Base-by-base conservation (phyloP, 1,140 invertebrate species). In the Elysia chlorotica region DNA sequence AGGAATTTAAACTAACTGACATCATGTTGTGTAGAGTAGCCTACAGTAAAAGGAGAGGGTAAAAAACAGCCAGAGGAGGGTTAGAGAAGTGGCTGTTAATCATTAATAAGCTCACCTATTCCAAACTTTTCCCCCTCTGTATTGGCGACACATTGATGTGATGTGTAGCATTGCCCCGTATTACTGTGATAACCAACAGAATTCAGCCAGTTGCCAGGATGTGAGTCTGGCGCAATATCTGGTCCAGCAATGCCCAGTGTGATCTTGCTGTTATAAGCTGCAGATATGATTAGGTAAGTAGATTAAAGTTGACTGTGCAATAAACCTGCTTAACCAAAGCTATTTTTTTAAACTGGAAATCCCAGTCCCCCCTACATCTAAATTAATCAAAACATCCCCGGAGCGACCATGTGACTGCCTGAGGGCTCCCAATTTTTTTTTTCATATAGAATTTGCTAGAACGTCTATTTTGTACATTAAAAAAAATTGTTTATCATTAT, bases 221-320 rank as follows among this genome's bases (percentile, higher is more conserved):
- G 78, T 19, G 77, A 78, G 72, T 85, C 82, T 37, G 84, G 79
- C 36, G 76, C 77, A 25, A 87, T 86, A 65, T 86, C 81, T 21
- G 82, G 79, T 31, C 84, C 84, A 62, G 86, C 86, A 59, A 87
- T 86, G 35, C 86, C 86, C n/a, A 87, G 78, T 4, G 83, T 86
- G 5, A 87, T 81, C 59, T 79, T 78, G 66, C 86, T 85, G 17
- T 81, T 73, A 30, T 76, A 68, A 48, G 80, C 86, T 87, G n/a
- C 41, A 48, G 41, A 48, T n/a, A 48, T 14, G n/a, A 48, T 37
- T 57, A 33, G n/a, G 33, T 31, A 61, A 25, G 61, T 21, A 65
- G 25, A 28, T 70, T 21, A 56, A 56, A 0, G 10, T 48, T 25
- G 65, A 10, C 30, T 30, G n/a, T 35, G 14, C 57, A 53, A 37